These are phyloP conservation scores for Vulpes lagopus DNA, from an alignment of 2,113 vertebrate species.

Conservation along the genomic window DNA sequence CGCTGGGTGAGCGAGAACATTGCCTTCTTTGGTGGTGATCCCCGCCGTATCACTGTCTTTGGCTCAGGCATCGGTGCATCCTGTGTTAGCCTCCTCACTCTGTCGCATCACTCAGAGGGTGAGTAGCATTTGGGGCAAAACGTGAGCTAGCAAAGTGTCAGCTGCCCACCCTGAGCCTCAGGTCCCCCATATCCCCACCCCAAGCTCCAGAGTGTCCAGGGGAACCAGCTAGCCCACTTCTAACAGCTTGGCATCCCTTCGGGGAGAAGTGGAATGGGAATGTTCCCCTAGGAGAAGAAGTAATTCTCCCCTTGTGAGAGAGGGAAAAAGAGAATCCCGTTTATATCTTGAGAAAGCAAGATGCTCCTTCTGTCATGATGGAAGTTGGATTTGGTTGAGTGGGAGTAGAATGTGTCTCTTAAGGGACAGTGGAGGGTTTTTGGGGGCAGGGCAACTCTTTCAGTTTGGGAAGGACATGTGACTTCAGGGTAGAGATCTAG, in stretches of 20 bases:
- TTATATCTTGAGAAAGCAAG: not conserved
- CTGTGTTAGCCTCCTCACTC: conserved; percentile 98
- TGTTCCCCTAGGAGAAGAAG: conserved; percentile 5
- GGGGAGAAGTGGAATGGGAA: not conserved
- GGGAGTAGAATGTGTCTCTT: conserved; percentile 3
- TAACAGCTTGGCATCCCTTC: not conserved
- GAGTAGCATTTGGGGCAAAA: conserved; percentile 77
- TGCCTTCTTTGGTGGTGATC: conserved; percentile 98
- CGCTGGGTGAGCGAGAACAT: conserved; percentile 99
- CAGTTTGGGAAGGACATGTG: not conserved
- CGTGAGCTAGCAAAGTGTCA: not conserved
- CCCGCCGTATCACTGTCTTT: conserved; percentile 97
- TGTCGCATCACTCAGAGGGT: conserved; percentile 99
- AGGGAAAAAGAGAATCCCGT: conserved; percentile 8
- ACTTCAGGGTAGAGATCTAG: conserved; percentile 21
- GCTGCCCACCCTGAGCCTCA: not conserved
- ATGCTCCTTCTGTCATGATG: not conserved
- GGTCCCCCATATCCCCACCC: not conserved
- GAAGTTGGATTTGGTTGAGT: not conserved
- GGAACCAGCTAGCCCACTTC: not conserved
- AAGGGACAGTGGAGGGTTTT: not conserved
- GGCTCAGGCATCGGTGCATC: conserved; percentile 98
- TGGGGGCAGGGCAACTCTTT: not conserved
- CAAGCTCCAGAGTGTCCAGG: not conserved
- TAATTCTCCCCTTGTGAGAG: not conserved